Percentiles rank a stretch among this genome's conserved stretches.
Conservation (phyloP, 2,888 invertebrate species). For the Ophion obscuratus region DNA sequence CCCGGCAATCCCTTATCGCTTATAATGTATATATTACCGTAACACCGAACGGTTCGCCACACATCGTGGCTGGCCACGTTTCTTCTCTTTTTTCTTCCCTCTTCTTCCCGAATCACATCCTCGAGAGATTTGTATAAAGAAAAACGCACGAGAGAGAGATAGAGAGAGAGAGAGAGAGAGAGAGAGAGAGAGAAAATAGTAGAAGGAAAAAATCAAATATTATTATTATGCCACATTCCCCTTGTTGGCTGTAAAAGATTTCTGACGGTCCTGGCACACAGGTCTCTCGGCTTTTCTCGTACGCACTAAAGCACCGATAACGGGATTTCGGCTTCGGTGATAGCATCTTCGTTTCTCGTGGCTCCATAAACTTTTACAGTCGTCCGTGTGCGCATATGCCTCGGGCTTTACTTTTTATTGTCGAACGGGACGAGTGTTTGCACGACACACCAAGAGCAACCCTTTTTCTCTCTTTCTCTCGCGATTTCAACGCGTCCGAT, state of each 20-base stretch:
- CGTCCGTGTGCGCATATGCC: slow-evolving; percentile 55
- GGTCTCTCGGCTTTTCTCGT: slow-evolving; percentile 34
- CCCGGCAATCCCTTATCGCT: slow-evolving; percentile 66
- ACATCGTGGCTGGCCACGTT: slow-evolving; percentile 69
- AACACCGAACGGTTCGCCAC: slow-evolving; percentile 63
- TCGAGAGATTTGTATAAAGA: slow-evolving; percentile 78
- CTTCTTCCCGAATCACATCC: slow-evolving; percentile 55
- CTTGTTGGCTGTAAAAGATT: slow-evolving; percentile 50
- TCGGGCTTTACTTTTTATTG: slow-evolving; percentile 38
- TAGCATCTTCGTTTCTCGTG: slow-evolving; percentile 80
- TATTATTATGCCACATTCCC: slow-evolving; percentile 48
- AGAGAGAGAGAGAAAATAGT: neutral
- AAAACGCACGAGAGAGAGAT: neutral
- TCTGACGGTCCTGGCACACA: slow-evolving; percentile 44
- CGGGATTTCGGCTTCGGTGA: slow-evolving; percentile 76
- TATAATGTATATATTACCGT: slow-evolving; percentile 51
- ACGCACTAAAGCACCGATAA: slow-evolving; percentile 73
- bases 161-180: neutral
- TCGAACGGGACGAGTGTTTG: neutral
- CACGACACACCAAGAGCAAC: neutral
- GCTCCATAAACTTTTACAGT: slow-evolving; percentile 82
- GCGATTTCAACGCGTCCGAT: neutral
- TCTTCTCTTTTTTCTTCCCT: slow-evolving; percentile 67
- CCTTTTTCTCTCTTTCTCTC: slow-evolving; percentile 11
- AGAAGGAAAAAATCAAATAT: slow-evolving; percentile 74